Conservation (phyloP, 2,888 invertebrate species). For the Apamea epomidion region DNA sequence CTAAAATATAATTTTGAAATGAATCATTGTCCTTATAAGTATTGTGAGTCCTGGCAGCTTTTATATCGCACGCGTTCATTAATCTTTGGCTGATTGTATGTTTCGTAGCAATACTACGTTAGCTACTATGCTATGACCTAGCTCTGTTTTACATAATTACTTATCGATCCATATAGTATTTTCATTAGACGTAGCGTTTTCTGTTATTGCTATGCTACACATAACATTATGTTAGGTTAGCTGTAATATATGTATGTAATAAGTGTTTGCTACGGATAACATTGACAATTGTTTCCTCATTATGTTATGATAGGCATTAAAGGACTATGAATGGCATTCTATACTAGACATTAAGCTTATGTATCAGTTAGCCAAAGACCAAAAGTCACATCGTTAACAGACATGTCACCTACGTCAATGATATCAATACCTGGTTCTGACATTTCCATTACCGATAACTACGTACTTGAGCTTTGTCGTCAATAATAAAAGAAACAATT, state of each 20-base stretch:
- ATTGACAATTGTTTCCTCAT: slow-evolving; percentile 18
- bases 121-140: slow-evolving; percentile 17
- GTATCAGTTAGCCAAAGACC: neutral
- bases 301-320: neutral
- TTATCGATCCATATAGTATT: slow-evolving; percentile 21
- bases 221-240: neutral
- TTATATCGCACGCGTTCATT: slow-evolving; percentile 6
- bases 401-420: slow-evolving; percentile 13
- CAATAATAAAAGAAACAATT: neutral
- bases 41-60: neutral
- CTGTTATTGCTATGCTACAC: slow-evolving; percentile 1
- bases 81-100: neutral
- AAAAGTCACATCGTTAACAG: neutral
- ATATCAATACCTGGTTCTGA: slow-evolving; percentile 5
- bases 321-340: neutral
- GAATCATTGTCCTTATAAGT: slow-evolving; percentile 46
- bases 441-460: slow-evolving; percentile 4
- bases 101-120: neutral
- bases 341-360: neutral
- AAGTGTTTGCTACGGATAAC: neutral
- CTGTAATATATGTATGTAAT: neutral
- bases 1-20: slow-evolving; percentile 45
- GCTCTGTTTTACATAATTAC: slow-evolving; percentile 33
- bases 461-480: neutral
- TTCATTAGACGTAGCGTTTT: neutral